Evolutionary conservation across 2,888 invertebrate species (phyloP), one percentile per base, ranked within the genome.

Genomic region (Clostera curtula): DNA sequence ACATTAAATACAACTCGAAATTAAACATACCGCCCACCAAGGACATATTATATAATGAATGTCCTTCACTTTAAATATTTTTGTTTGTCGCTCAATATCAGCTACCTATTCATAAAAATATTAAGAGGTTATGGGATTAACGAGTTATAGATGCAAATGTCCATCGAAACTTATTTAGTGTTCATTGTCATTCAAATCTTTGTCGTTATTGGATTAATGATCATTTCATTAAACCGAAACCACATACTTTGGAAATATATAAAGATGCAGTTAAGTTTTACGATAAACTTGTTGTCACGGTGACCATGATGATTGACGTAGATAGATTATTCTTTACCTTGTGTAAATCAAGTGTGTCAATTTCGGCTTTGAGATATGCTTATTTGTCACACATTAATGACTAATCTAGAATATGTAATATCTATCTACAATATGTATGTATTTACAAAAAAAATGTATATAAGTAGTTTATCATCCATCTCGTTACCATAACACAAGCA

Each of bases 181-280:
- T 70, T 70, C 68, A 70, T 70, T 68, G 64, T 64, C 59, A 59
- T 67, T 67, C 45, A 56, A 55, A 56, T 56, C 40, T 54, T 41
- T 43, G 27, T 39, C 20, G 53, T 63, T 67, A 65, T 62, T 66
- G 56, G 57, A 68, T 65, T 65, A 69, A 67, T 56, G 59, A 58
- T 61, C 51, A 42, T 53, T 60, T 53, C 55, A 54, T 59, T 39
- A 47, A 43, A 37, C 33, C 43, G 33, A 34, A 28, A 20, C 12
- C 29, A 23, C 23, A 24, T 31, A 24, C 24, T 13, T 33, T 35
- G 45, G 49, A 40, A 43, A 48, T 40, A 51, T 41, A 25, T 39
- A 20, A 29, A 33, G 39, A 30, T 34, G 36, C 27, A 36, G 43
- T 40, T 36, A 34, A 46, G 27, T 46, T 50, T 44, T 40, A 40